Evolutionary conservation across 2,113 vertebrate species (phyloP).

Genomic region (Rhinichthys klamathensis): DNA sequence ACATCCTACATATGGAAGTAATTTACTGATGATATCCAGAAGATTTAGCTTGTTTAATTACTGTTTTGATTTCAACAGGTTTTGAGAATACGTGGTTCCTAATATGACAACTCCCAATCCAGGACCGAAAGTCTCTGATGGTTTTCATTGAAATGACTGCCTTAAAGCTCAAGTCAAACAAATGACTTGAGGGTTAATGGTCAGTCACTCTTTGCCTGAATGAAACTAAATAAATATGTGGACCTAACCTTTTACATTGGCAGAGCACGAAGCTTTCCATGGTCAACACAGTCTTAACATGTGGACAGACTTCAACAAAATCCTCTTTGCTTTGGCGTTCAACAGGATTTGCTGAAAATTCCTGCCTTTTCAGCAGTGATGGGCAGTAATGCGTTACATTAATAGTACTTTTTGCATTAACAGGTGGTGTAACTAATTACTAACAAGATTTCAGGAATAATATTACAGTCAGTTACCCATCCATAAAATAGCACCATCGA

Average conservation of each 20-base stretch:
- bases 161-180: slow-evolving; percentile 52
- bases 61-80: slow-evolving; percentile 43
- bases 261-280: slow-evolving; percentile 27
- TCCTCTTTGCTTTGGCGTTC: slow-evolving; percentile 1
- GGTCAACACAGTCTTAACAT: slow-evolving; percentile 43
- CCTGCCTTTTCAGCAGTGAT: neutral
- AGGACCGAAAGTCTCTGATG: slow-evolving; percentile 2
- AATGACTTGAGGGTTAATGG: slow-evolving; percentile 31
- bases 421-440: too few species aligned
- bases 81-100: slow-evolving; percentile 18
- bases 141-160: slow-evolving; percentile 46
- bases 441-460: too few species aligned
- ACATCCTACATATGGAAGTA: slow-evolving; percentile 51
- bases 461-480: too few species aligned
- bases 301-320: slow-evolving; percentile 38
- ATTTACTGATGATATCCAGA: slow-evolving; percentile 34
- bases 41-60: slow-evolving; percentile 44
- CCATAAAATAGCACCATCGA: too few species aligned
- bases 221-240: slow-evolving; percentile 30
- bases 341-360: neutral
- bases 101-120: slow-evolving; percentile 31
- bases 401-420: too few species aligned
- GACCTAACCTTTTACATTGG: slow-evolving; percentile 39
- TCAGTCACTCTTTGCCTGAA: slow-evolving; percentile 28
- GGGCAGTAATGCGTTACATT: too few species aligned